Evolutionary conservation across 2,888 invertebrate species (phyloP), one percentile per base, ranked within the genome.

Genomic region (Tinea pellionella): DNA sequence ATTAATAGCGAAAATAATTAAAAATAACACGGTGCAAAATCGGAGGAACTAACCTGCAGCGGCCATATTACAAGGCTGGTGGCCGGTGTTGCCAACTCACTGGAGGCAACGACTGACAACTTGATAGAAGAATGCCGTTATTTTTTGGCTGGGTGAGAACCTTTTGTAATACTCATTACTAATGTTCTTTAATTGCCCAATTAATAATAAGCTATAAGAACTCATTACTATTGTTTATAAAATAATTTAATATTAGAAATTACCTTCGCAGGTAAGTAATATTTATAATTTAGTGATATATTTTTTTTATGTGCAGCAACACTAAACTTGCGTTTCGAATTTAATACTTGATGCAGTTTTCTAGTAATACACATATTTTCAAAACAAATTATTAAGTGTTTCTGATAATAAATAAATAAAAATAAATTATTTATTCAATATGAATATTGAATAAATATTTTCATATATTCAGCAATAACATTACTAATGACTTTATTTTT

Each of bases 31-130:
- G 56, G 13, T 7, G 9, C 79, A 83, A 86, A 86, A 83, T 81
- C 78, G 73, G 71, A 73, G 73, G 76, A 80, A 90, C 91, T 88
- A 90, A 92, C 92, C 92, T 91, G 91, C 84, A 86, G 91, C 89
- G 89, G 92, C 91, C 92, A 92, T 92, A 89, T 90, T 90, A 89
- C 83, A 88, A 85, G 88, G 88, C 88, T 82, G 80, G 75, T 61
- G 76, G 77, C 75, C 72, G 69, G 78, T 81, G 83, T 78, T 87
- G 83, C 86, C 85, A 85, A 57, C 18, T 42, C 12, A 19, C 51
- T 51, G 51, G 29, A 2, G 42, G 19, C 59, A 18, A 24, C 24
- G 41, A 47, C 9, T 47, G 47, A 47, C 47, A 47, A 47, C n/a
- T n/a, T 47, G 15, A 37, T 9, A n/a, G 37, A 15, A 41, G n/a